Base-by-base conservation (phyloP, 2,888 invertebrate genomes). In the Drosophila pseudotakahashii region DNA sequence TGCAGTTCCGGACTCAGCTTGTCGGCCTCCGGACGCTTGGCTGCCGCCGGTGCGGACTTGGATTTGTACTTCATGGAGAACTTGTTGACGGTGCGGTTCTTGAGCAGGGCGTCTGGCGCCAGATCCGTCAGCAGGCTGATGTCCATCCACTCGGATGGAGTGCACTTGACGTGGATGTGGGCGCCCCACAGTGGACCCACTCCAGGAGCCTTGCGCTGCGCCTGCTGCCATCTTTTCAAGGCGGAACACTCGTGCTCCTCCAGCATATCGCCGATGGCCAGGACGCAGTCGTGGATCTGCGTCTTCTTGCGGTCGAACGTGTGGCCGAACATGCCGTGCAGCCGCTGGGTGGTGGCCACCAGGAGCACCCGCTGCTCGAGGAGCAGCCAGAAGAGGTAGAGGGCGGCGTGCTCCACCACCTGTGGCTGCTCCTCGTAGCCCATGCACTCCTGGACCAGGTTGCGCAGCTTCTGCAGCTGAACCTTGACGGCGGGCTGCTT, bases 281-380 rank as follows among this genome's bases (percentile, higher is more conserved):
- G 89, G 3, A 94, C 93, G 66, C 94, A 94, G 90, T 93, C 91
- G 91, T 94, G 94, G 61, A 95, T 94, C 78, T 94, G 93, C 67
- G 93, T 93, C 26, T 94, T 93, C 0, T 92, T 93, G 7, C 93
- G 91, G 7, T 93, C 92, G 1, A 93, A 93, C 30, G 94, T 93
- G 44, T 92, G 91, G 0, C 95, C 95, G 90, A 95, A 95, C 77
- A 93, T 93, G 60, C 93, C 93, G 63, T 94, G 93, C 13, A 96
- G 89, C 57, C 94, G 92, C 3, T 93, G 92, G 2, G 93, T 89
- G 85, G 94, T 94, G 75, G 94, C 94, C 41, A 93, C 92, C 88
- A 94, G 93, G 9, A 95, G 92, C 55, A 94, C 92, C 54, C 93
- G 93, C 61, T 89, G 89, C 54, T 94, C 93, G 1, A 95, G 90